Base-by-base conservation (phyloP, 30 jellyfish, hydroid and myxozoan genomes). In the Aurelia coerulea region DNA sequence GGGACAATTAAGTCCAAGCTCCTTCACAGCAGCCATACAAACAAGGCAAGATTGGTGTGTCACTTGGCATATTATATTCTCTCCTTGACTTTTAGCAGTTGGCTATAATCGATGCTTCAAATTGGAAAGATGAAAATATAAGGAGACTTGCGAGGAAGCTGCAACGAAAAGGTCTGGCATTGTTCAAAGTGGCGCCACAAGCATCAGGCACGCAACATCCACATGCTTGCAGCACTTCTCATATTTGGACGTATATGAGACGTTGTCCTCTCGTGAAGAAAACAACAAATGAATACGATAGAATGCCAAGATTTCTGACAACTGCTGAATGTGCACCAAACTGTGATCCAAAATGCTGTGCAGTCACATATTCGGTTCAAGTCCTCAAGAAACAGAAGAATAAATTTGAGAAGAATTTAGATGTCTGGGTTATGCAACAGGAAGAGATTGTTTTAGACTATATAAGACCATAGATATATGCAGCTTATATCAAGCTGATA, bases 321-420 rank as follows among this genome's bases (percentile, higher is more conserved):
- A 19, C 79, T 62, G 89, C 64, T 14, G 76, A 29, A 10, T 79
- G 89, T 41, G 51, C 51, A 0, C 4, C 58, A 13, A 79, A 79
- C 31, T 79, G 89, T 33, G 80, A 79, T 31, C 89, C 89, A 65
- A 46, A 64, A 63, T 79, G 89, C 80, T 79, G 89, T 35, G 89
- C 89, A 3, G 80, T 79, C 50, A 63, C 80, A 0, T 62, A 33
- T 53, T 79, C 80, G 80, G 80, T 64, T 56, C 80, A 72, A 34
- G 53, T 65, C 3, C 64, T 79, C 49, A 79, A 79, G 62, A 65
- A 29, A 34, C 65, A 60, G 73, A 17, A 2, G 23, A 17, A 72
- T 17, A 18, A 15, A 17, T 11, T 2, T 14, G 58, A 51, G 4
- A 46, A 13, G 29, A 23, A 23, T 31, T 32, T 49, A 12, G 80